Evolutionary conservation across 2,888 invertebrate genomes (phyloP).

Genomic region (Neoitamus cyanurus): DNA sequence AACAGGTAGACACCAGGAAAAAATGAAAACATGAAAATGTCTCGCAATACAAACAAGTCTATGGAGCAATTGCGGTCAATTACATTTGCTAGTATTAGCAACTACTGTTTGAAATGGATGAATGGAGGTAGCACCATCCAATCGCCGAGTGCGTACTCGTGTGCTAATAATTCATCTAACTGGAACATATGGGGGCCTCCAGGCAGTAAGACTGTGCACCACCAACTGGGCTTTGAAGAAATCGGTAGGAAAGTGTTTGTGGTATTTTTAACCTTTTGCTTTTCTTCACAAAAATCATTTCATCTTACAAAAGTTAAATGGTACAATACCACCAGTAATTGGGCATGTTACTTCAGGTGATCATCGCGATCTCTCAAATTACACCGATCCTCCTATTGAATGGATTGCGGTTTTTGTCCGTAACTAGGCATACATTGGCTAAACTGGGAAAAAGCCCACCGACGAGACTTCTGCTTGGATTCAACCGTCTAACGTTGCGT

Average conservation of each 20-base stretch:
- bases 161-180: constrained; percentile 13
- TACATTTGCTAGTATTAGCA: constrained; percentile 10
- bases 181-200: constrained; percentile 2
- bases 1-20: background rate
- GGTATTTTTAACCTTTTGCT: background rate
- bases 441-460: background rate
- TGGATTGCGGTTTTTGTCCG: background rate
- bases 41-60: background rate
- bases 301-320: background rate
- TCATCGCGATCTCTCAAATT: background rate
- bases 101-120: constrained; percentile 9
- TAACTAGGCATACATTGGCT: background rate
- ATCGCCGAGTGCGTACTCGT: background rate
- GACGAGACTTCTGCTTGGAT: background rate
- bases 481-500: background rate
- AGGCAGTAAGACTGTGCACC: background rate
- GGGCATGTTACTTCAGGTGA: background rate
- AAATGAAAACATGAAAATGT: background rate
- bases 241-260: background rate
- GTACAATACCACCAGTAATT: background rate
- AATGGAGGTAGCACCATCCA: constrained; percentile 1
- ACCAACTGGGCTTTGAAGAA: background rate
- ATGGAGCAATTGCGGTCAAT: constrained; percentile 26
- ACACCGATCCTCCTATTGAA: background rate
- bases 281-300: background rate